These are phyloP conservation scores for Drosophila aff. DNA, from an alignment of 1,140 invertebrate species.

Conservation along the genomic window DNA sequence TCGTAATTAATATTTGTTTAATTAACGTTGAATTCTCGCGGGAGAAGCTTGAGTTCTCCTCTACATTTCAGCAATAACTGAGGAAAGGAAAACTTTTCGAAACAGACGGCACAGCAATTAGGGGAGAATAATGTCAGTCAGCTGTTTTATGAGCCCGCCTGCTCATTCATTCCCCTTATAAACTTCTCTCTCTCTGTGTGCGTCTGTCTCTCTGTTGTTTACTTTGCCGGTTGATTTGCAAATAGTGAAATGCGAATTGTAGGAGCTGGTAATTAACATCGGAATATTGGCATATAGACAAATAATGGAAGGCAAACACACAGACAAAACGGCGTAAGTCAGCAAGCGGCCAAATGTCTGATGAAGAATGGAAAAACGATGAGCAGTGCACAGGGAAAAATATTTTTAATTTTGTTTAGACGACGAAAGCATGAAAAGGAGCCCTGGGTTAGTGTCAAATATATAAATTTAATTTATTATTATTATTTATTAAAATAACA, in stretches of 20 bases:
- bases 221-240: conserved; percentile 70
- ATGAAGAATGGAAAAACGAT: conserved; percentile 6
- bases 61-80: conserved; percentile 65
- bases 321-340: conserved; percentile 21
- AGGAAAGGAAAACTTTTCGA: conserved; percentile 40
- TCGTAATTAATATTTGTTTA: conserved; percentile 24
- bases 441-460: too few species aligned
- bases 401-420: too few species aligned
- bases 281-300: conserved; percentile 36
- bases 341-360: conserved; percentile 37
- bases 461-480: too few species aligned
- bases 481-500: neutral
- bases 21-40: conserved; percentile 10
- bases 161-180: conserved; percentile 5
- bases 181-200: neutral
- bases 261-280: conserved; percentile 44
- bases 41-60: conserved; percentile 24
- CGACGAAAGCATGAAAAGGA: neutral
- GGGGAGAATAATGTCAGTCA: conserved; percentile 8
- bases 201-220: conserved; percentile 42
- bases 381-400: conserved; percentile 19
- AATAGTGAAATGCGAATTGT: conserved; percentile 38
- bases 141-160: conserved; percentile 20
- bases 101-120: conserved; percentile 17
- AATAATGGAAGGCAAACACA: conserved; percentile 50